Conservation (phyloP, 2,888 invertebrate species). For the Yponomeuta malinellus region DNA sequence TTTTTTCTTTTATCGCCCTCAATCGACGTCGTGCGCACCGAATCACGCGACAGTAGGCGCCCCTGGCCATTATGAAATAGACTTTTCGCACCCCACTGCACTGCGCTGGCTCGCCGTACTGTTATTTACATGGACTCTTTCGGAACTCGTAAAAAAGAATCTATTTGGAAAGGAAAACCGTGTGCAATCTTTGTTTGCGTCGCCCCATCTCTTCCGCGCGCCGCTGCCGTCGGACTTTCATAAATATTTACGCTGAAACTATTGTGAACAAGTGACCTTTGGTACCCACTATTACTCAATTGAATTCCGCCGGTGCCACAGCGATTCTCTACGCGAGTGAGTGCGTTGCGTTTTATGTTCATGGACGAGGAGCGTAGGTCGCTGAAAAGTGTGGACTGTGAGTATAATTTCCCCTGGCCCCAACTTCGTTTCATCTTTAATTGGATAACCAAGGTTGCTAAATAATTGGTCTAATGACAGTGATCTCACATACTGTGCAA, state of each 20-base stretch:
- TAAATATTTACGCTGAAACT: conserved; percentile 9
- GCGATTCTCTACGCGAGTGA: not conserved
- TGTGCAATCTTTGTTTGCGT: not conserved
- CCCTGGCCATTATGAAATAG: not conserved
- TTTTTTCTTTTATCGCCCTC: not conserved
- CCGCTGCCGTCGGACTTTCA: not conserved
- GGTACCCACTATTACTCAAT: conserved; percentile 2
- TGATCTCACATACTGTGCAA: too few relatives aligned
- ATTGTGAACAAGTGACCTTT: conserved; percentile 5
- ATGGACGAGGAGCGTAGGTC: not conserved
- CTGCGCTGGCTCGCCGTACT: not conserved
- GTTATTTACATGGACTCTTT: not conserved
- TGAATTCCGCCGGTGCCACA: not conserved
- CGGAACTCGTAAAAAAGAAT: not conserved
- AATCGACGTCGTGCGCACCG: not conserved
- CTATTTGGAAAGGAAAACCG: not conserved
- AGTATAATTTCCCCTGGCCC: not conserved
- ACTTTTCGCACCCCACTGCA: not conserved
- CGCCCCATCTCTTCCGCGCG: not conserved
- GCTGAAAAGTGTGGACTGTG: not conserved
- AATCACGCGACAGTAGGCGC: not conserved
- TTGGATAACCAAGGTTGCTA: not conserved
- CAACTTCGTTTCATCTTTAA: not conserved
- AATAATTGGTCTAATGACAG: not conserved
- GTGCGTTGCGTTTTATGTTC: not conserved